Base-by-base conservation (phyloP, 92 coral and sea anemone genomes). In the Actinostola sp. region DNA sequence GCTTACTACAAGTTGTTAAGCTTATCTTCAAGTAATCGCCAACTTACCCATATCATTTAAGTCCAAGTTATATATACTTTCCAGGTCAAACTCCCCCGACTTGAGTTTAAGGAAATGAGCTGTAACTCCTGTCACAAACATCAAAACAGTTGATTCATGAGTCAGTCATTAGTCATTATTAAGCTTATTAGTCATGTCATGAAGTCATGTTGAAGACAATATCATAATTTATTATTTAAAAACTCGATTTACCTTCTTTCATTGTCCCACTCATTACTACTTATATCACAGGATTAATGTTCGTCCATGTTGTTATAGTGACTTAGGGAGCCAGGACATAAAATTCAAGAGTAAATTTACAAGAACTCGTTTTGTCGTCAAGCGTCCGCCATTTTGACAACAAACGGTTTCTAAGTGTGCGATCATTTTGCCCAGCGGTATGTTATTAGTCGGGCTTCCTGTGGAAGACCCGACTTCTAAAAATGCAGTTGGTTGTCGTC, bases 21-120 rank as follows among this genome's bases (percentile, higher is more conserved):
- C n/a, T n/a, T n/a, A n/a, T n/a, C n/a, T n/a, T n/a, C n/a, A n/a
- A n/a, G n/a, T n/a, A n/a, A n/a, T n/a, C n/a, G n/a, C n/a, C n/a
- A n/a, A 49, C 88, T 28, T 65, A 94, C 98, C 98, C 75, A 86
- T 67, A 13, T 86, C 78, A 44, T 72, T 75, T 6, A 89, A 82
- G 73, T 88, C 92, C 56, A 94, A 54, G 49, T 76, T 75, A 46
- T 79, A 85, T 54, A 94, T 86, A 58, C 98, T 91, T 53, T 83
- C 92, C 41, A 94, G 67, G 73, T 91, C 97, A 88, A 94, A 94
- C 70, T 94, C 98, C 38, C 98, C 98, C 7, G 97, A 88, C 55
- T 84, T 83, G 45, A 86, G 79, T 70, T 91, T 94, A 26, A 94
- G 86, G 63, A 88, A 21, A 52, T 80, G 88, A 8, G 81, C 73